Evolutionary conservation across 2,797 vertebrate species (phyloP).

Genomic region (Myioborus melanocephalus): DNA sequence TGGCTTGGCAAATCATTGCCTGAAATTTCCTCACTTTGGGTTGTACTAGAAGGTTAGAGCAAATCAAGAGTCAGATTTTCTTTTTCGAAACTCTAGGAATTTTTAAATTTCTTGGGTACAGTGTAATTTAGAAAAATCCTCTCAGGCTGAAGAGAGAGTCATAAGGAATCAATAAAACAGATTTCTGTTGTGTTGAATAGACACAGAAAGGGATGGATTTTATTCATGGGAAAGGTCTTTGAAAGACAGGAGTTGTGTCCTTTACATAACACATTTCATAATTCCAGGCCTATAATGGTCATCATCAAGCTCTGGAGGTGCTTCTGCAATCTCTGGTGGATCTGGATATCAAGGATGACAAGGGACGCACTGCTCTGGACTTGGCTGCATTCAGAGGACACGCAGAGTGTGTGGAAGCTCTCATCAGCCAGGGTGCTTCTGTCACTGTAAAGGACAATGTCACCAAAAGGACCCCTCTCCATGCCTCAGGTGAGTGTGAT

Average conservation of each 20-base stretch:
- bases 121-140: background rate
- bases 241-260: background rate
- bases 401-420: conserved; percentile 88
- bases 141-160: background rate
- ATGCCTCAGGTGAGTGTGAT: conserved; percentile 86
- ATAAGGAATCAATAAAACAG: background rate
- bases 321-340: conserved; percentile 87
- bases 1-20: background rate
- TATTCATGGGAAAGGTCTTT: background rate
- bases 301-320: conserved; percentile 93
- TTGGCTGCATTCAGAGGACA: conserved; percentile 90
- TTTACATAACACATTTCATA: background rate
- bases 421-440: conserved; percentile 92
- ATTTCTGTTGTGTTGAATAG: background rate
- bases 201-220: background rate
- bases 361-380: conserved; percentile 88
- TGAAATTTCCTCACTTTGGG: background rate
- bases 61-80: background rate
- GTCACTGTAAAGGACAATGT: conserved; percentile 82
- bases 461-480: conserved; percentile 86
- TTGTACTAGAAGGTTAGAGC: background rate
- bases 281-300: conserved; percentile 92
- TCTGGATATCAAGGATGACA: conserved; percentile 89
- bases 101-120: background rate
- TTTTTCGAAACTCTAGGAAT: background rate